Conservation (phyloP, 2,113 vertebrate genomes). For the Triplophysa rosa region DNA sequence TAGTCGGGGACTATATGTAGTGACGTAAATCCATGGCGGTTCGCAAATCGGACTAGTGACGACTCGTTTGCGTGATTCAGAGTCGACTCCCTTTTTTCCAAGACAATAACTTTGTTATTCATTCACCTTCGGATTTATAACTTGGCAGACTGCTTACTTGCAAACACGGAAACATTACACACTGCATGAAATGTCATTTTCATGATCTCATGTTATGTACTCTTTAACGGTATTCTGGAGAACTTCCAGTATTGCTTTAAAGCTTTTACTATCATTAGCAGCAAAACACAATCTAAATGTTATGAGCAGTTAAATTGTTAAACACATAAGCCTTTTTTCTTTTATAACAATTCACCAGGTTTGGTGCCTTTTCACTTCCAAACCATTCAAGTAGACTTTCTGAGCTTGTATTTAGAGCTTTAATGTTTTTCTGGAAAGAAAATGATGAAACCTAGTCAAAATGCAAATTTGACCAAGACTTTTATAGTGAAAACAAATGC, state of each 20-base stretch:
- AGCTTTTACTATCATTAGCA: neutral
- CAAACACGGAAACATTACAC: too few species aligned
- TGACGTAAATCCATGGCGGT: too few species aligned
- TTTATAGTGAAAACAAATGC: constrained; percentile 19
- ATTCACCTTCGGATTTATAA: too few species aligned
- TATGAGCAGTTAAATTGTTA: neutral
- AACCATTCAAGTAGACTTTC: constrained; percentile 2
- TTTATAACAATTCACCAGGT: neutral
- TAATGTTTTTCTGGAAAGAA: constrained; percentile 6
- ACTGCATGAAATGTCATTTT: too few species aligned
- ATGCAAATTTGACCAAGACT: constrained; percentile 26
- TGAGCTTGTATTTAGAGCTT: neutral
- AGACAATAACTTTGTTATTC: too few species aligned
- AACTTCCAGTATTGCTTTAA: neutral
- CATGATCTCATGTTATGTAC: too few species aligned
- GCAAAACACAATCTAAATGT: neutral
- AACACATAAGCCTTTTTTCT: too few species aligned
- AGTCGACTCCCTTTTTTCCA: too few species aligned
- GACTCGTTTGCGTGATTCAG: too few species aligned
- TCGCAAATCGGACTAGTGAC: too few species aligned
- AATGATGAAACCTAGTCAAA: constrained; percentile 14
- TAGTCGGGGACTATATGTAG: too few species aligned
- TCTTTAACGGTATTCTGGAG: neutral
- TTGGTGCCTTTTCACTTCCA: constrained; percentile 11
- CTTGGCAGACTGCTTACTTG: too few species aligned